Base-by-base conservation (phyloP, 2,888 invertebrate genomes). In the Ceraclea dissimilis region DNA sequence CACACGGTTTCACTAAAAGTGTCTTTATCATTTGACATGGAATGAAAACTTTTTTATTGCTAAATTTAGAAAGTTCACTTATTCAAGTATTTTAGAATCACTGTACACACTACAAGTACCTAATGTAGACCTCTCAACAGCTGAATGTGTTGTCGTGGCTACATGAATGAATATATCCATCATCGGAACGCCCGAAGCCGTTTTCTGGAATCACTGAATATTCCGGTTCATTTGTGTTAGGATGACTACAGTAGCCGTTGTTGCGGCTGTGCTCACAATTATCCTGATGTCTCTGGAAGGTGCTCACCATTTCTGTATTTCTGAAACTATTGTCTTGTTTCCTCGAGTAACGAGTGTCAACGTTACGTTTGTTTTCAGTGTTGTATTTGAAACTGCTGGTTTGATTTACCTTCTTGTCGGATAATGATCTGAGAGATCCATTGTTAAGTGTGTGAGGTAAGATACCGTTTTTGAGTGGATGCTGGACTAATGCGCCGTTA, bases 21-120 rank as follows among this genome's bases (percentile, higher is more conserved):
- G 58, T 61, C 58, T 60, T 52, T 48, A 54, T 50, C 18, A 50
- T 52, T n/a, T 16, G 51, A 58, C 74, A 73, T 74, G 76, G 76
- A 77, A 77, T 76, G 77, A 75, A 77, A 75, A 52, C 16, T 39
- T 71, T 73, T 55, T 77, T 77, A 78, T 78, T 78, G 76, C 77
- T 77, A 77, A 70, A 71, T 75, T 76, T 75, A 71, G 74, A 51
- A 77, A 76, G 75, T 76, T 76, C 76, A 78, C 77, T 75, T 74
- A 73, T 64, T 68, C 69, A 71, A 68, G n/a, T n/a, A n/a, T n/a
- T n/a, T 67, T 69, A 66, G 70, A 39, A 39, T 16, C 39, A 39
- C n/a, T 16, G 66, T 69, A 70, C 70, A 67, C 69, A 57, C 51
- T 52, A 59, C 63, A 60, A 59, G 68, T 26, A 26, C 26, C 26